Conservation (phyloP, 1,140 invertebrate species). For the Diabrotica undecimpunctata region DNA sequence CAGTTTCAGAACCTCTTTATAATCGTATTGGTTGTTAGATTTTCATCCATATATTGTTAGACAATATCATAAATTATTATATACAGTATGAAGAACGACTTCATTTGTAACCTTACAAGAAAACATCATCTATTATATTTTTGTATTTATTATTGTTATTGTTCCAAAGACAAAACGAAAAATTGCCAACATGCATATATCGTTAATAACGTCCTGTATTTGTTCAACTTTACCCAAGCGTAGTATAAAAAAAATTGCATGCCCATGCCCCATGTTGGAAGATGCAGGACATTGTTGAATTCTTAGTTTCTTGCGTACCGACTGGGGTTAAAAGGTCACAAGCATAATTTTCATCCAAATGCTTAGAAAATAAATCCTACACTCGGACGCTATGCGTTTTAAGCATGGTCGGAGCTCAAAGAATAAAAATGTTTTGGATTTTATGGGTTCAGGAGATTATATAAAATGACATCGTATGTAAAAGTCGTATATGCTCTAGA, state of each 20-base stretch:
- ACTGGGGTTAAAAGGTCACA: slow-evolving; percentile 14
- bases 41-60: no score
- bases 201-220: slow-evolving; percentile 23
- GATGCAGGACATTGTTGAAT: slow-evolving; percentile 17
- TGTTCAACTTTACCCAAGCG: slow-evolving; percentile 20
- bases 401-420: not conserved
- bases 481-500: no score
- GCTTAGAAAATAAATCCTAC: slow-evolving; percentile 14
- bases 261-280: slow-evolving; percentile 7
- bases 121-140: no score
- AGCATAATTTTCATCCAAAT: slow-evolving; percentile 21
- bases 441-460: no score
- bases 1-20: no score
- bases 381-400: not conserved
- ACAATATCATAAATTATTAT: no score
- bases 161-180: slow-evolving; percentile 1
- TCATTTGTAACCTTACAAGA: no score
- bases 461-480: no score
- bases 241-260: slow-evolving; percentile 13
- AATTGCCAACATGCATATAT: slow-evolving; percentile 10
- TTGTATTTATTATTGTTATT: not conserved
- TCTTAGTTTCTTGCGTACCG: slow-evolving; percentile 21
- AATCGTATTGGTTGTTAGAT: no score
- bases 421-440: no score
- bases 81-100: no score